A percentile compares a stretch with the other conserved stretches of the same genome.
These are phyloP conservation scores for Serilophus lunatus DNA, from an alignment of 2,113 vertebrate genomes.

Conservation along the genomic window DNA sequence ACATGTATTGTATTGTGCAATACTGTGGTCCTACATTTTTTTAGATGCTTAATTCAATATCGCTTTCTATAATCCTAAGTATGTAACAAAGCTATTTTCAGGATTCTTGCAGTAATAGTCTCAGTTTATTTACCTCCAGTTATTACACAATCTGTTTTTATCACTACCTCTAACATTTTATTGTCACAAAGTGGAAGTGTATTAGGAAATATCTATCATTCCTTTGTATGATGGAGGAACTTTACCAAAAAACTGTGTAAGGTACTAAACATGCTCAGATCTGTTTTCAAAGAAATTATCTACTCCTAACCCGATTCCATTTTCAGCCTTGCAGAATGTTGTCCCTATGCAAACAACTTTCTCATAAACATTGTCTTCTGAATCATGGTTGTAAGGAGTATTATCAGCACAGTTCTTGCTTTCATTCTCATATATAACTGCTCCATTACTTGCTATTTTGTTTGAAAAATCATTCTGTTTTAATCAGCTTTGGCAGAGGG, in stretches of 20 bases:
- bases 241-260: background rate
- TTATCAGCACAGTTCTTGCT: background rate
- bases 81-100: background rate
- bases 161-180: background rate
- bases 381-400: background rate
- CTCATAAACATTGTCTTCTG: background rate
- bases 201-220: background rate
- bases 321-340: background rate
- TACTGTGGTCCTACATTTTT: background rate
- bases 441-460: background rate
- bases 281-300: background rate
- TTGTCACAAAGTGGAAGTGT: background rate
- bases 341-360: background rate
- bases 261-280: background rate
- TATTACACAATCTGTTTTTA: background rate
- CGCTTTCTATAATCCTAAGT: background rate
- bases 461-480: background rate
- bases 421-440: background rate
- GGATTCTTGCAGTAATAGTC: background rate
- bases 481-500: background rate
- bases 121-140: background rate
- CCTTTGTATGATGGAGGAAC: background rate
- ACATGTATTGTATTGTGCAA: background rate
- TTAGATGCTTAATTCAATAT: background rate
- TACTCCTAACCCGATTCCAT: background rate